A percentile compares a stretch with the other conserved stretches of the same genome.
phyloP scores from a whole-genome alignment of 2,113 vertebrate species.

The Morone chrysops region DNA sequence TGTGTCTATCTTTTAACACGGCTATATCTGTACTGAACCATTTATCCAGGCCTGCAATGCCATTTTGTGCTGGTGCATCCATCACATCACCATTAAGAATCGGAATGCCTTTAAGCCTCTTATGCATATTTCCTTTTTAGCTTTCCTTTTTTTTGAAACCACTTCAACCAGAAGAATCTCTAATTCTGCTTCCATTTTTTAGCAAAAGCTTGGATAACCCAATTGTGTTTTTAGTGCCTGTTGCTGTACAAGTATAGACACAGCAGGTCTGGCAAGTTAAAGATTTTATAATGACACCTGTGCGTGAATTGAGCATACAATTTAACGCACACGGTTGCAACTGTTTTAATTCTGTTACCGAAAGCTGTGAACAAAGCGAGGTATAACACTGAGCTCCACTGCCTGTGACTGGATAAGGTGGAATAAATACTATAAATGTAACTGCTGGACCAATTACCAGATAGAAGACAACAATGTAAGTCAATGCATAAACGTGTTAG shows the following conservation, averaged over 20 bases:
- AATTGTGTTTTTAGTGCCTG: conserved; percentile 50
- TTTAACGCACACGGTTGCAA: conserved; percentile 13
- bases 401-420: not conserved
- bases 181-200: conserved; percentile 51
- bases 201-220: conserved; percentile 35
- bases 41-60: conserved; percentile 40
- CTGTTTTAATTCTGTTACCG: not conserved
- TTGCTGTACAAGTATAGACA: conserved; percentile 13
- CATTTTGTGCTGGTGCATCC: conserved; percentile 48
- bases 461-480: conserved; percentile 13
- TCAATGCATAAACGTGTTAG: not conserved
- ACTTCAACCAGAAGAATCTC: conserved; percentile 50
- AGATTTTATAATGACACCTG: conserved; percentile 47
- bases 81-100: conserved; percentile 72
- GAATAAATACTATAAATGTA: conserved; percentile 22
- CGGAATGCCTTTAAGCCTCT: conserved; percentile 72
- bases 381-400: not conserved
- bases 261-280: conserved; percentile 10
- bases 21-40: conserved; percentile 52
- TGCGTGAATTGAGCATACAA: conserved; percentile 4
- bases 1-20: conserved; percentile 29
- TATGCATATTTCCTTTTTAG: conserved; percentile 57
- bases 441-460: conserved; percentile 7
- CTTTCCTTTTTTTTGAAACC: conserved; percentile 30
- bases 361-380: not conserved